Evolutionary conservation across 1,140 invertebrate species (phyloP), one percentile per base, ranked within the genome.

Genomic region (Artemia franciscana): DNA sequence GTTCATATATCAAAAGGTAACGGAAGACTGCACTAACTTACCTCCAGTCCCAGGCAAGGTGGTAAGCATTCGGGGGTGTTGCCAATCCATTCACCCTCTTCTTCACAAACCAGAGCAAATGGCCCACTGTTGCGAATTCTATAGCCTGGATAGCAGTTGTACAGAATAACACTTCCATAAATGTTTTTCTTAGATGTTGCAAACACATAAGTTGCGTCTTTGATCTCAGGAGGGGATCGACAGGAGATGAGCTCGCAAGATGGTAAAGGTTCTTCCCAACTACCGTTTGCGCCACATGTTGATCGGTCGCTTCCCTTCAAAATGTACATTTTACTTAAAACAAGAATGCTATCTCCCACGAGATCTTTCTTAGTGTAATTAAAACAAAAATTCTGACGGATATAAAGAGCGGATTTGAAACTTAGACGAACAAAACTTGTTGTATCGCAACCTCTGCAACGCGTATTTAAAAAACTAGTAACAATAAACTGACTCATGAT

Each of bases 61-160:
- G 67, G 67, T 26, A 67, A 63, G 67, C 73, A 75, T 1, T 24
- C 58, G 4, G 73, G 71, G 2, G 58, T 30, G 2, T 63, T 64
- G 1, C 68, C 70, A 24, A 69, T 68, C 73, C 73, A 74, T n/a
- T 63, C 60, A 5, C 73, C 72, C 59, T 66, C 65, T 57, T 69
- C 71, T n/a, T 68, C 67, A 58, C 74, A 75, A 27, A 71, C 39
- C 12, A 51, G 12, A 15, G 21, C 39, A 3, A 51, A 51, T 18
- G 39, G 39, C 21, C 39, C 39, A 51, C 1, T 51, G 39, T 18
- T 51, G 12, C 12, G 21, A 51, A 18, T 51, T 51, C 39, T 12
- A 2, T 15, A 18, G 12, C 39, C 39, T 18, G 21, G 12, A 15
- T 2, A 51, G 21, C 39, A 51, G 21, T 12, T 3, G 12, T 15